Base-by-base conservation (phyloP, 2,888 invertebrate species). In the Acholoe squamosa region DNA sequence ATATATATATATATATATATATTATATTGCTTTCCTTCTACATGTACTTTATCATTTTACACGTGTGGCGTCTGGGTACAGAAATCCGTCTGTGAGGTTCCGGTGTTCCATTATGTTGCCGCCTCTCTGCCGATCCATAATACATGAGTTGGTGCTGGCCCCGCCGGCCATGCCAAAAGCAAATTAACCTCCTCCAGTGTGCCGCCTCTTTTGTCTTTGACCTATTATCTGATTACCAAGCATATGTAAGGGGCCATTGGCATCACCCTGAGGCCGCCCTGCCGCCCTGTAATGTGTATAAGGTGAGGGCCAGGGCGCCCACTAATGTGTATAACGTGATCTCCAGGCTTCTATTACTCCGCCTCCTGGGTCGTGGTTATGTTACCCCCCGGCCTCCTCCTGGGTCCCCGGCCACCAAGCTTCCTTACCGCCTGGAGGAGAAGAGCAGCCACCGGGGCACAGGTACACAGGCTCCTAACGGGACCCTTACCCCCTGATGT, bases 291-390 rank as follows among this genome's bases (percentile, higher is more conserved):
- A 86, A 86, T 86, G 56, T 56, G 86, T 86, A 86, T 52, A 86
- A 86, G 86, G 52, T 54, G 84, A 86, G 56, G 86, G 86, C 54
- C 54, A 10, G 54, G 86, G 56, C 33, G 86, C 86, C 86, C 86
- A 1, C 52, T 86, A 86, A 86, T 86, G 86, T 86, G 86, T 51
- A 86, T 86, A 86, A 86, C 86, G 86, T 86, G 86, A 86, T 86
- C 86, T 56, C 86, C 52, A 10, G 54, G 86, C 86, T 52, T 86
- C 52, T 86, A 54, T 54, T 54, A 86, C 34, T 43, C 34, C 86
- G 86, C 56, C 86, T 86, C 86, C 56, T 54, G 86, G 52, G 86
- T 52, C 10, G 52, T 31, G 52, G 52, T 86, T 86, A 86, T 86
- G 52, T 54, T 86, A 86, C 86, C 86, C 86, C 19, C 7, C 56